Evolutionary conservation across 2,888 invertebrate genomes (phyloP), one percentile per base, ranked within the genome.

Genomic region (Orthosia gothica): DNA sequence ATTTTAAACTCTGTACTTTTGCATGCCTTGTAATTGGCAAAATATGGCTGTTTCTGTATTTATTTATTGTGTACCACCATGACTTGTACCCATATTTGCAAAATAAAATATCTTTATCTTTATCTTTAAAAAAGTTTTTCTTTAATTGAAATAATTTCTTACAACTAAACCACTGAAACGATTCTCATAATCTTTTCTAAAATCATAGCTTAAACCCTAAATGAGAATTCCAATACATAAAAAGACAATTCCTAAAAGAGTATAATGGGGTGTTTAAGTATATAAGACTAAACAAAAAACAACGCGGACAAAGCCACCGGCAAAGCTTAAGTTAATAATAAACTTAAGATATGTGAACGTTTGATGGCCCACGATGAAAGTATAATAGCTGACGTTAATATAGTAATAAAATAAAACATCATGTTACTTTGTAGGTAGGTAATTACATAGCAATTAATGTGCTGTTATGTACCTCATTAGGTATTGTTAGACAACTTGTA

Each of bases 381-480:
- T 68, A 40, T 40, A 40, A 40, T 40, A 64, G 15, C n/a, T 65
- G 18, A 58, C 61, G 12, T 82, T 54, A 57, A 64, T 49, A 45
- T 49, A 47, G 62, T 50, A 61, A 66, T 82, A 74, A 78, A 68
- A 74, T 49, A 74, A 78, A 68, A 74, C 40, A 59, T 58, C 49
- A 20, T 32, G 45, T 49, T 81, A 80, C 79, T 45, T 76, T 81
- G 74, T 78, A 74, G 80, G 50, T 49, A 68, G 20, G 50, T 64
- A 59, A 81, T 81, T 68, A 81, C 20, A 40, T 32, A 26, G 74
- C 64, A 69, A 79, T 80, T 65, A 80, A 79, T 67, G 66, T 26
- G 15, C 76, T 61, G 49, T 55, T 70, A 58, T 16, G 32, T 70
- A 57, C 45, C 64, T 80, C 58, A 80, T 78, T 80, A 80, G 47